phyloP scores from a whole-genome alignment of 2,797 vertebrate genomes.

The Pangasius djambal region DNA sequence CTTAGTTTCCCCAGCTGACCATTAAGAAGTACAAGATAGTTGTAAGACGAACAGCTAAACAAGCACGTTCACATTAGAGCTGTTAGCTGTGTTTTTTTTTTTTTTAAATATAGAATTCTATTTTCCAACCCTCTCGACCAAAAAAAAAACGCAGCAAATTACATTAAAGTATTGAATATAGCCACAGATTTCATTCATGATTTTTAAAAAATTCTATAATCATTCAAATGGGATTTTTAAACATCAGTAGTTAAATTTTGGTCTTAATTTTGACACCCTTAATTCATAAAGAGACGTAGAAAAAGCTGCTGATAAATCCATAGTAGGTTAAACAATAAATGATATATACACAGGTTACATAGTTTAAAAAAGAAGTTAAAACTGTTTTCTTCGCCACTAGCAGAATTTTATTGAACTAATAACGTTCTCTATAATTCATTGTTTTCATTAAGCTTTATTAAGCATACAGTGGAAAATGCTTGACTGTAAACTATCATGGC shows the following conservation, averaged over 20 bases:
- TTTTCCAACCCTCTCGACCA: background rate
- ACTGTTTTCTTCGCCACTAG: background rate
- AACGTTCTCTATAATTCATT: background rate
- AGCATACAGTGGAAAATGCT: background rate
- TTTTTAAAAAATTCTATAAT: background rate
- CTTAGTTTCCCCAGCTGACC: background rate
- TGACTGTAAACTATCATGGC: background rate
- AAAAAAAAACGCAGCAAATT: background rate
- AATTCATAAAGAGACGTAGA: background rate
- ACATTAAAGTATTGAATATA: background rate
- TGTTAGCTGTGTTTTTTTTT: background rate
- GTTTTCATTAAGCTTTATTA: background rate
- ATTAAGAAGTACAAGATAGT: background rate
- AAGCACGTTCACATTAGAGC: background rate
- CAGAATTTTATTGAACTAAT: background rate
- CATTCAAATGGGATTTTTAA: no score
- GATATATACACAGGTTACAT: background rate
- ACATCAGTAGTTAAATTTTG: no score
- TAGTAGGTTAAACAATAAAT: background rate
- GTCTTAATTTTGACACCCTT: no score
- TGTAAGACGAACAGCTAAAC: background rate
- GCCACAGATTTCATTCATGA: background rate
- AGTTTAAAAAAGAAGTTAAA: background rate
- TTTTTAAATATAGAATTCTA: no score
- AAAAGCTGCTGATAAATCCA: background rate